Percentiles rank a stretch among this genome's conserved stretches.
Evolutionary conservation across 2,888 invertebrate genomes (phyloP).

Genomic region (Protophormia terraenovae): DNA sequence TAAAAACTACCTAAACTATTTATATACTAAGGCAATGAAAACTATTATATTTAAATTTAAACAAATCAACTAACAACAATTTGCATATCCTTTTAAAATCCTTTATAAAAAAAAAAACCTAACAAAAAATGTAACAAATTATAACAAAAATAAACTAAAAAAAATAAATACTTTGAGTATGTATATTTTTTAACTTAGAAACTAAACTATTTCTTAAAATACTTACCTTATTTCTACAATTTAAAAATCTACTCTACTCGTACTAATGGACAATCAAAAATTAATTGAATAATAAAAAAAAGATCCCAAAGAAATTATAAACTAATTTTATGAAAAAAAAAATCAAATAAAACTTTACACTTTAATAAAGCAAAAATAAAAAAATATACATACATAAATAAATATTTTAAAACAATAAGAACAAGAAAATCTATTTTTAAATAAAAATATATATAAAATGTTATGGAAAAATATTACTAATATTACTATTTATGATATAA

Average conservation of each 20-base stretch:
- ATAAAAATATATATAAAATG: neutral
- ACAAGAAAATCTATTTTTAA: slow-evolving; percentile 24
- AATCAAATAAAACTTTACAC: slow-evolving; percentile 32
- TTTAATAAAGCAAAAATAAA: slow-evolving; percentile 11
- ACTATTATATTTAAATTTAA: slow-evolving; percentile 4
- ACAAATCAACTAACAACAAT: slow-evolving; percentile 10
- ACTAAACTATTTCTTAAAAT: slow-evolving; percentile 12
- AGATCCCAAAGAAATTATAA: neutral
- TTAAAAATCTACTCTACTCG: neutral
- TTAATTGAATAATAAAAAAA: neutral
- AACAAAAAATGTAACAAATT: neutral
- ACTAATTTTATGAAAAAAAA: neutral
- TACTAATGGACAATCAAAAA: slow-evolving; percentile 57
- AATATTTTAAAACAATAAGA: neutral
- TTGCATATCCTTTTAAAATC: slow-evolving; percentile 27
- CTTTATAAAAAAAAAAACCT: neutral
- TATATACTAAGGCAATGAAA: neutral
- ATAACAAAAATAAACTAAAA: neutral
- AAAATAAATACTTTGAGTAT: slow-evolving; percentile 18
- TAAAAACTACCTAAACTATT: neutral
- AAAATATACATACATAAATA: neutral
- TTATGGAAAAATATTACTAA: slow-evolving; percentile 2
- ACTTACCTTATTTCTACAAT: slow-evolving; percentile 34
- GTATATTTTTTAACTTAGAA: slow-evolving; percentile 11
- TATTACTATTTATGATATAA: slow-evolving; percentile 20